phyloP scores from a whole-genome alignment of 2,888 invertebrate genomes.

The Ceramica pisi region DNA sequence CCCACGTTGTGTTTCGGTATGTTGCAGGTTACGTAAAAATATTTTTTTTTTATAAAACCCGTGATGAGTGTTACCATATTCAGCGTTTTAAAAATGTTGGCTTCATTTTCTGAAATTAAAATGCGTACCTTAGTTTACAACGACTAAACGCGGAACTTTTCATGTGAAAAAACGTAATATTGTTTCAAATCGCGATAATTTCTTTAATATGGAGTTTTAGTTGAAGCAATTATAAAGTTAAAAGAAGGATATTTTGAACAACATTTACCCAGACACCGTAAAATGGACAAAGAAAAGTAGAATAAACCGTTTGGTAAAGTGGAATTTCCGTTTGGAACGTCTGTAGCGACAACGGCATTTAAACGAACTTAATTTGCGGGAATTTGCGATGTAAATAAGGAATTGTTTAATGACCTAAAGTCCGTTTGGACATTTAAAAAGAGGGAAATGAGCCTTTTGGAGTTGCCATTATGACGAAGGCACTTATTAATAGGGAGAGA shows the following conservation, averaged over 20 bases:
- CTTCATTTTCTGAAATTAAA: conserved; percentile 56
- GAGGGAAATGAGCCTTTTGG: conserved; percentile 53
- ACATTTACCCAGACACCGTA: conserved; percentile 49
- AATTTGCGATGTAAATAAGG: conserved; percentile 75
- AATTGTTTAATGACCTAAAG: conserved; percentile 72
- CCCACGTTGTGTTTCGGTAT: conserved; percentile 31
- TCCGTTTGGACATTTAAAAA: conserved; percentile 68
- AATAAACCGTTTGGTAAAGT: conserved; percentile 66
- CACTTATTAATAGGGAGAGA: conserved; percentile 57
- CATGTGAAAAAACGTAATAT: conserved; percentile 16
- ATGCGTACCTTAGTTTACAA: conserved; percentile 42
- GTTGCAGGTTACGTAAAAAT: conserved; percentile 31
- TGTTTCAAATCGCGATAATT: conserved; percentile 33
- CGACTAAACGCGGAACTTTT: conserved; percentile 18
- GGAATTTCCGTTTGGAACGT: conserved; percentile 66
- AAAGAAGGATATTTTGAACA: conserved; percentile 49
- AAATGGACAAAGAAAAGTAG: conserved; percentile 63
- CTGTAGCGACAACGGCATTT: conserved; percentile 68
- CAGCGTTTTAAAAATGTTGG: conserved; percentile 53
- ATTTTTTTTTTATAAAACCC: conserved; percentile 16
- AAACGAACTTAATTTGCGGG: conserved; percentile 73
- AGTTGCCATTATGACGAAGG: conserved; percentile 57
- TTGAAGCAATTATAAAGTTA: conserved; percentile 48
- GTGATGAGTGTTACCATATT: conserved; percentile 41
- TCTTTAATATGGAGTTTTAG: conserved; percentile 26